Base-by-base conservation (phyloP, 2,113 vertebrate species). In the Cephalopterus ornatus region DNA sequence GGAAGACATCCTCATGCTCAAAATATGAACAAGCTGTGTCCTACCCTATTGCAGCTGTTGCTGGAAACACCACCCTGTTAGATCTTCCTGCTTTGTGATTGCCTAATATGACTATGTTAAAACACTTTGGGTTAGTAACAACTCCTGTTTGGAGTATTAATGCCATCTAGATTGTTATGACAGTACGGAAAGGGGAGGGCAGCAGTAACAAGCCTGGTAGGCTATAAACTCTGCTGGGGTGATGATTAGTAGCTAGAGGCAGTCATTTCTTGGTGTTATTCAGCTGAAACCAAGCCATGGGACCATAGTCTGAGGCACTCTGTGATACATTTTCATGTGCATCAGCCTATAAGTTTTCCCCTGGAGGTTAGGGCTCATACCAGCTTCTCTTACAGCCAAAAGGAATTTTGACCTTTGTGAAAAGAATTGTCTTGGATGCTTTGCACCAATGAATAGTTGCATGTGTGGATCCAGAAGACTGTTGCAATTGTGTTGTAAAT, bases 51-150 rank as follows among this genome's bases (percentile, higher is more conserved):
- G 52, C 55, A 74, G 50, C 50, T 78, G 50, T 41, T 78, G 26
- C 68, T 73, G 68, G 85, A 39, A 85, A 39, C 61, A n/a, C 11
- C 12, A 33, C 37, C 9, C 28, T 72, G 41, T n/a, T 47, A 72
- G 47, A 74, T 50, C 30, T 77, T 33, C 6, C 5, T 66, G 12
- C 14, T 30, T 41, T 82, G 41, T 33, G 65, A 49, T 35, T 58
- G 86, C 62, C 47, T 53, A 10, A 27, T 42, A 10, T 0, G 0
- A 9, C 23, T 35, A 2, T 11, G 12, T 74, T 46, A 71, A 50
- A 58, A 49, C 59, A 28, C 7, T 63, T 32, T 5, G 35, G 19
- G n/a, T 24, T n/a, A 41, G n/a, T 49, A 58, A 91, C 88, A 82
- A 4, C 22, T 71, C 61, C 37, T 46, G 6, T 55, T 77, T 82